Conservation (phyloP, 2,888 invertebrate species). For the Neoitamus cyanurus region DNA sequence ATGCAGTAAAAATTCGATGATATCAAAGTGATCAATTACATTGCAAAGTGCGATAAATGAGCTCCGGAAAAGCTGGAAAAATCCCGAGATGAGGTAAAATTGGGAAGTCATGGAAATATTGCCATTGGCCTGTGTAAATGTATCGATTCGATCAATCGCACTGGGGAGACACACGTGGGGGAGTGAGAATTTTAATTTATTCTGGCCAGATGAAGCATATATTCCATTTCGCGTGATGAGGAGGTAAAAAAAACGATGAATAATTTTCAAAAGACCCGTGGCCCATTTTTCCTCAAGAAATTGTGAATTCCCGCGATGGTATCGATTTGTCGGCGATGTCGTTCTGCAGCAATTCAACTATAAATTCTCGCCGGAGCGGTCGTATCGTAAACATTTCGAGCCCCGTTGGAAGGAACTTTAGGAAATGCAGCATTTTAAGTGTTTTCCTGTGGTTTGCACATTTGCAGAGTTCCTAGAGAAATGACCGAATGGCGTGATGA, state of each 20-base stretch:
- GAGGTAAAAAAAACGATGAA: neutral
- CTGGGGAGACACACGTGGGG: neutral
- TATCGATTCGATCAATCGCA: neutral
- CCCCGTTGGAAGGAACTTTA: neutral
- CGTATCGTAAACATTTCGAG: neutral
- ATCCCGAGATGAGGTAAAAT: neutral
- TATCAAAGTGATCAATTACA: neutral
- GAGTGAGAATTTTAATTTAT: neutral
- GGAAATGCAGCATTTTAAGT: neutral
- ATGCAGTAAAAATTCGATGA: neutral
- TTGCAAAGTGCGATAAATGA: neutral
- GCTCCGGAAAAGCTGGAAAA: neutral
- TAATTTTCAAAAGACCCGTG: neutral
- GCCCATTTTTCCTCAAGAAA: neutral
- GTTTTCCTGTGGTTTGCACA: neutral
- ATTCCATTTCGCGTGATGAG: neutral
- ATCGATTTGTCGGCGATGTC: neutral
- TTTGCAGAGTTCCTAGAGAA: neutral
- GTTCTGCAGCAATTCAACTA: neutral
- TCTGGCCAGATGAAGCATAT: neutral
- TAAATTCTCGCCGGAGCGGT: neutral
- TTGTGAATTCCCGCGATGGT: neutral
- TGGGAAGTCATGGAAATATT: neutral
- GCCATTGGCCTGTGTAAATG: neutral
- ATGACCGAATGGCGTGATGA: neutral